Base-by-base conservation (phyloP, 92 coral and sea anemone genomes). In the Parazoanthus darwini region DNA sequence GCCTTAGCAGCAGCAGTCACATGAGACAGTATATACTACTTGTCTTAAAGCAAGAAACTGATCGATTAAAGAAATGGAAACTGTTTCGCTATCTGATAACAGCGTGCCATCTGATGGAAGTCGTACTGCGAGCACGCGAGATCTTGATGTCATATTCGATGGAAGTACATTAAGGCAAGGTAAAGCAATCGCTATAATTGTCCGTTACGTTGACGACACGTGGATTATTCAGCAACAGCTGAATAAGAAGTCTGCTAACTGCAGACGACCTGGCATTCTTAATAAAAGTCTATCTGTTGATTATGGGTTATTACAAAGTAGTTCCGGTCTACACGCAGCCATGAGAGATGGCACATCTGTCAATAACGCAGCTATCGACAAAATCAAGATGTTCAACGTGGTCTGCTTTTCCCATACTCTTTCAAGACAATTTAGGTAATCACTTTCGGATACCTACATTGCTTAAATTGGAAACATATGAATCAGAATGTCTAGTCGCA, bases 281-380 rank as follows among this genome's bases (percentile, higher is more conserved):
- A 83, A 83, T 48, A 79, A 83, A 83, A 14, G 77, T 78, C 79
- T 83, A 9, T 82, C 74, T 8, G 85, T 82, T 58, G 87, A 82
- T 14, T 81, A 43, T 81, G 65, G 68, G n/a, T 38, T 87, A 42
- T 38, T 87, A 42, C 20, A 78, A 59, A 65, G 76, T 8, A 78
- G 65, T 54, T 87, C 33, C 33, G 33, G 74, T 14, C 22, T 88
- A 79, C 78, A 80, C 16, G 86, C 79, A 79, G 86, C 90, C 35
- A 79, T 78, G 86, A 79, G 79, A 46, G 90, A 88, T 77, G 90
- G 86, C n/a, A 80, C 90, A 88, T 56, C 78, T 37, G 90, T 67
- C 36, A 88, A 88, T 70, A 39, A 54, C 80, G 77, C 77, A 67
- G 73, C 73, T 67, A 29, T 67, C 14, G 73, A 67, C 14, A 14